Evolutionary conservation across 2,797 vertebrate species (phyloP), one percentile per base, ranked within the genome.

Genomic region (Bucorvus abyssinicus): DNA sequence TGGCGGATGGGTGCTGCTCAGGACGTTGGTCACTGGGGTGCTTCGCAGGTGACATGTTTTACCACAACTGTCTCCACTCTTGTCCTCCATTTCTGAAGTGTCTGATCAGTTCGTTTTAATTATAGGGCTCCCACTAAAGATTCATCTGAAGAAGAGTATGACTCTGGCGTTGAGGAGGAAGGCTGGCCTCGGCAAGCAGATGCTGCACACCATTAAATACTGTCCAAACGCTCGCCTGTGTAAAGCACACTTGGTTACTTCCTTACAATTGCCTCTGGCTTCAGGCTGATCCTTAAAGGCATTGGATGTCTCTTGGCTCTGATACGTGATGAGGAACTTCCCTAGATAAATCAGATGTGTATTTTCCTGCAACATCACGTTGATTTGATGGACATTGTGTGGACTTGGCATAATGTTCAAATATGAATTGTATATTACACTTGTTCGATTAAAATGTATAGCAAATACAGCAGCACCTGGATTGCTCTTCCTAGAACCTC

Each of bases 141-240:
- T 56, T 94, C 98, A 1, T 76, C 98, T 14, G 99, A 99, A 88
- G 99, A 99, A 89, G 99, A 99, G 27, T 99, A 99, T 14, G 99
- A 99, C 97, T 99, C 99, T 0, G 99, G 99, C 45, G 98, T 99
- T 27, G 99, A 99, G 93, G 99, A 99, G 70, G 99, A 99, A 77
- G 98, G 98, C 95, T 99, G 99, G 99, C 98, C 99, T 84, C 98
- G 99, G 52, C 99, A 99, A 96, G 99, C 99, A 22, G 99, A 99
- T 44, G 99, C 98, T 93, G 99, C 99, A 77, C 99, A 99, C 97
- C 99, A 99, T 98, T 99, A 98, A 99, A 94, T 52, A 84, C 63
- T 74, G 36, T 94, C 95, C 87, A 91, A 95, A 73, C 50, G 55
- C 70, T 77, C 40, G 61, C 86, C 84, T n/a, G 86, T 96, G 57